Evolutionary conservation across 1,140 invertebrate species (phyloP).

Genomic region (Linepithema humile): DNA sequence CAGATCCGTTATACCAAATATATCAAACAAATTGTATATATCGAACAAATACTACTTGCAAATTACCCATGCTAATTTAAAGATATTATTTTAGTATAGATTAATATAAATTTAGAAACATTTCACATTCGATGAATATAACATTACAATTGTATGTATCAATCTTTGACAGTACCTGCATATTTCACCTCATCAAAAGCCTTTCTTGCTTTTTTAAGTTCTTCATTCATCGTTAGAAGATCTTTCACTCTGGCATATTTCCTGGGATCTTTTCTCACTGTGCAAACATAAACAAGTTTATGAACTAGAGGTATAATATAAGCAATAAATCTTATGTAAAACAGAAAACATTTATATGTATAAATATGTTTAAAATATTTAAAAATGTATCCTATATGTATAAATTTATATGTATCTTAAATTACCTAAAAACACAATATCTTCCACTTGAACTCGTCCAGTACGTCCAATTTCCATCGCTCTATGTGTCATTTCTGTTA

Average conservation of each 20-base stretch:
- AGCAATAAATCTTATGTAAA: too few relatives aligned
- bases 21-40: not conserved
- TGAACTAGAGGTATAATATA: not conserved
- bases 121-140: conserved; percentile 28
- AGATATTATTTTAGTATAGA: not conserved
- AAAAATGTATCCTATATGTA: too few relatives aligned
- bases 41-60: conserved; percentile 34
- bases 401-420: not conserved
- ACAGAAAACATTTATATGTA: too few relatives aligned
- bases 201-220: conserved; percentile 99
- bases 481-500: conserved; percentile 96
- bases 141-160: conserved; percentile 32
- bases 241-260: conserved; percentile 99
- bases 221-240: conserved; percentile 99
- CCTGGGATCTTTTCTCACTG: conserved; percentile 97
- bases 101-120: conserved; percentile 25
- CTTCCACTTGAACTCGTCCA: conserved; percentile 98
- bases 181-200: conserved; percentile 99
- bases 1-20: not conserved
- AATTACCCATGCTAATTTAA: conserved; percentile 19
- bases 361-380: too few relatives aligned
- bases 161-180: conserved; percentile 83
- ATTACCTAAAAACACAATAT: conserved; percentile 95
- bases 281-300: conserved; percentile 54
- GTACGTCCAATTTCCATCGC: conserved; percentile 98